Evolutionary conservation across 2,797 vertebrate species (phyloP).

Genomic region (Enteromius viviparus): DNA sequence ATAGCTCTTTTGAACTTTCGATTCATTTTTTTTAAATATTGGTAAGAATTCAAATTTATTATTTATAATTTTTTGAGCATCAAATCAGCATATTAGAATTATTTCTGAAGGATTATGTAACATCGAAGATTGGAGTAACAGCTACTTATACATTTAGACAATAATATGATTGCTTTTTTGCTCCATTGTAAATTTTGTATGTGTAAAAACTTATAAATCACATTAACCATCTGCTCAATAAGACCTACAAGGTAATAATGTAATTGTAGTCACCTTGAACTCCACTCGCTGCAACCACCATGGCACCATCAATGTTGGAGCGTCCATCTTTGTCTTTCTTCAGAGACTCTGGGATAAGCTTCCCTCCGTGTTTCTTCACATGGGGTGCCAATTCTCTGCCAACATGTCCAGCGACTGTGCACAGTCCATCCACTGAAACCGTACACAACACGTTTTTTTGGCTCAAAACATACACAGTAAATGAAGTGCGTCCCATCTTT

Average conservation of each 20-base stretch:
- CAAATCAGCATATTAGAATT: too few relatives aligned
- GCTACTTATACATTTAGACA: background rate
- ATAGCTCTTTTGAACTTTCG: background rate
- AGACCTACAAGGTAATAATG: background rate
- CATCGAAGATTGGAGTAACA: too few relatives aligned
- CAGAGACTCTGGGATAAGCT: conserved; percentile 94
- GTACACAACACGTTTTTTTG: background rate
- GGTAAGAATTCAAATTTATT: too few relatives aligned
- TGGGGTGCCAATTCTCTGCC: conserved; percentile 93
- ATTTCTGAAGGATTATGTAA: too few relatives aligned
- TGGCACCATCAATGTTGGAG: conserved; percentile 91
- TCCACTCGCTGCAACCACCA: conserved; percentile 96
- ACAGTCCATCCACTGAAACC: conserved; percentile 91
- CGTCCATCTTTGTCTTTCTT: conserved; percentile 94
- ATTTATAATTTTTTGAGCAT: too few relatives aligned
- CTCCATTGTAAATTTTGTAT: background rate
- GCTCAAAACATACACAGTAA: background rate
- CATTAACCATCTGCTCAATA: background rate
- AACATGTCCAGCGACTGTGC: conserved; percentile 86
- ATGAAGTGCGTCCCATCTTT: background rate
- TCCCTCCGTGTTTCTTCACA: conserved; percentile 93
- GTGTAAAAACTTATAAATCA: background rate
- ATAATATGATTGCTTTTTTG: background rate
- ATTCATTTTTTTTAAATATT: background rate
- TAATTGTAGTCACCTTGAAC: conserved; percentile 83